Conservation (phyloP, 2,113 vertebrate genomes). For the Eonycteris spelaea region DNA sequence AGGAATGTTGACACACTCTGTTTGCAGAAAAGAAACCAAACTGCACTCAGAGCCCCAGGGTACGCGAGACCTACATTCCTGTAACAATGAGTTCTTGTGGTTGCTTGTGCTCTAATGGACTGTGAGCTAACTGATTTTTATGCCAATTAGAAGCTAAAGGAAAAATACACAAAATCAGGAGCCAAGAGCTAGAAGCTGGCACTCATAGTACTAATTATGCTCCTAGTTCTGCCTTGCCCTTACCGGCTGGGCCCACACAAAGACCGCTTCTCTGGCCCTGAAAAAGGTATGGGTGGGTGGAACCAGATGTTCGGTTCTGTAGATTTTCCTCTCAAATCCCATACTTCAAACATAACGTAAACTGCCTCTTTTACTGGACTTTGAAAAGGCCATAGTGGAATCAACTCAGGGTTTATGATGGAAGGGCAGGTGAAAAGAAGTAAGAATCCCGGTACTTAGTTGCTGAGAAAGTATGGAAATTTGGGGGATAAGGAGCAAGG, state of each 20-base stretch:
- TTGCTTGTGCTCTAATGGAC: neutral
- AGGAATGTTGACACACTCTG: neutral
- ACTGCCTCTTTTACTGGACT: neutral
- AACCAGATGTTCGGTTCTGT: neutral
- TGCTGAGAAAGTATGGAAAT: neutral
- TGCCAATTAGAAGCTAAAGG: neutral
- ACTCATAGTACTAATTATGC: neutral
- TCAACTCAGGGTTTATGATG: neutral
- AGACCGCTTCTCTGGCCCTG: neutral
- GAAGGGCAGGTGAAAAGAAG: neutral
- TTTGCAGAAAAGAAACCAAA: neutral
- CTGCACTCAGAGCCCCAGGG: neutral
- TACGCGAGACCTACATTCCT: neutral
- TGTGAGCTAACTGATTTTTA: conserved; percentile 36
- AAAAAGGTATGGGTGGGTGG: conserved; percentile 53
- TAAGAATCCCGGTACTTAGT: neutral
- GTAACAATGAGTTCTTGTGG: neutral
- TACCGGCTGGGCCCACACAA: neutral
- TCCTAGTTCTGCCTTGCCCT: neutral
- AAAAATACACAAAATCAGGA: neutral
- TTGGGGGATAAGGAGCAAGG: neutral
- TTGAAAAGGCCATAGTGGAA: neutral
- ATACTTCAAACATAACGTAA: neutral
- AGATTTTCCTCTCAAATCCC: neutral
- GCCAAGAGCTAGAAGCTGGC: neutral